A percentile compares a stretch with the other conserved stretches of the same genome.
Conservation (phyloP, 2,797 vertebrate genomes). For the Loris lydekkerianus region DNA sequence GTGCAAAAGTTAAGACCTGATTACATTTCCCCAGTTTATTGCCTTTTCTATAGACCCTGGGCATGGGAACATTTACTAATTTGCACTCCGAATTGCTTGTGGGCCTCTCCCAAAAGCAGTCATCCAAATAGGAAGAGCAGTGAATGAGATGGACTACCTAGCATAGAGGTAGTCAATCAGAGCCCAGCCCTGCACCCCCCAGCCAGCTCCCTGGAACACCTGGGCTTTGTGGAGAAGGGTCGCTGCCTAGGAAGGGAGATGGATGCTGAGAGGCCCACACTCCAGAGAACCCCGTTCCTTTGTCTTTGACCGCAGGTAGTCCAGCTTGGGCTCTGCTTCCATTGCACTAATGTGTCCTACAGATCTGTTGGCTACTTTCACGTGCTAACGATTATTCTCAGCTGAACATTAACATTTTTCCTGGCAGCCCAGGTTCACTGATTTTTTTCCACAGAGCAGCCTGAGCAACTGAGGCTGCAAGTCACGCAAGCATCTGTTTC, state of each 20-base stretch:
- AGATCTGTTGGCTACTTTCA: constrained; percentile 16
- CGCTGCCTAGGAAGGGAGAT: neutral
- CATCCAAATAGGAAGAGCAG: neutral
- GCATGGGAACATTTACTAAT: neutral
- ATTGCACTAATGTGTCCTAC: neutral
- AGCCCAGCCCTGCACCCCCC: neutral
- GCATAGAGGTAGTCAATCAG: neutral
- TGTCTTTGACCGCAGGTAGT: neutral
- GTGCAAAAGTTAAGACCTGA: neutral
- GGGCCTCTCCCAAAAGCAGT: neutral
- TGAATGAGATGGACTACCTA: neutral
- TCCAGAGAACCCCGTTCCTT: neutral
- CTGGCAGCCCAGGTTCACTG: neutral
- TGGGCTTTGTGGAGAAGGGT: neutral
- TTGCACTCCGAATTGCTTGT: neutral
- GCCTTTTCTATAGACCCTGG: neutral
- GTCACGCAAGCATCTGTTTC: neutral
- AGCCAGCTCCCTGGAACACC: neutral
- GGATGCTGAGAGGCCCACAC: neutral
- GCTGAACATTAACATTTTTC: neutral
- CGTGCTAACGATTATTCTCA: constrained; percentile 27
- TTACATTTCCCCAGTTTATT: neutral
- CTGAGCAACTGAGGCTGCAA: neutral
- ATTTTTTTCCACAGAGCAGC: constrained; percentile 6
- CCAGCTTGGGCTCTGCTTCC: neutral